Percentiles rank a stretch among this genome's conserved stretches.
Conservation (phyloP, 1,140 invertebrate species). For the Bradynema listronoti region DNA sequence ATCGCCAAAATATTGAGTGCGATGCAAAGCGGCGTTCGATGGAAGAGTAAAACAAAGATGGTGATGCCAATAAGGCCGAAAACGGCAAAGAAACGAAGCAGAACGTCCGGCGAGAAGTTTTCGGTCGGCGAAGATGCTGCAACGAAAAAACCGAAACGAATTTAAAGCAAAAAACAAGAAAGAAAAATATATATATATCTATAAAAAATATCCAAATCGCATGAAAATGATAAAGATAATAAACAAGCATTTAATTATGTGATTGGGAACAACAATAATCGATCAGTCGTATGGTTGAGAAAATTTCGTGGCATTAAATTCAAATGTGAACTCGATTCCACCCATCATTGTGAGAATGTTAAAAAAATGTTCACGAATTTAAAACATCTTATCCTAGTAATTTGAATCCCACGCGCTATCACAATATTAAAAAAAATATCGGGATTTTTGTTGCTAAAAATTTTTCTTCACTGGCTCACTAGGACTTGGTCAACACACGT, state of each 20-base stretch:
- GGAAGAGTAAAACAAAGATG: slow-evolving; percentile 40
- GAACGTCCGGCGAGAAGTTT: slow-evolving; percentile 35
- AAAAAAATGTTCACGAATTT: too few relatives aligned
- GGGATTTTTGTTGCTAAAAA: slow-evolving; percentile 14
- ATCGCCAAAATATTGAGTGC: slow-evolving; percentile 30
- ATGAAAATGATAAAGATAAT: slow-evolving; percentile 3
- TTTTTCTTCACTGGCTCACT: too few relatives aligned
- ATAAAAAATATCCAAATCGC: slow-evolving; percentile 16
- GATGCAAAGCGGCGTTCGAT: slow-evolving; percentile 29
- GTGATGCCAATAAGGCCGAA: slow-evolving; percentile 40
- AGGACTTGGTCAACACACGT: too few relatives aligned
- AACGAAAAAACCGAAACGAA: slow-evolving; percentile 17
- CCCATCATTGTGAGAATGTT: too few relatives aligned
- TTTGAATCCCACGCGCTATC: too few relatives aligned
- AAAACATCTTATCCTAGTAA: too few relatives aligned
- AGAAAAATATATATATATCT: background rate
- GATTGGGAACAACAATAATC: slow-evolving; percentile 7
- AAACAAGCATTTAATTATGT: background rate
- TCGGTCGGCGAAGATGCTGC: slow-evolving; percentile 35
- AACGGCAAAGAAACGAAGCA: slow-evolving; percentile 44
- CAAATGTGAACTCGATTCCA: too few relatives aligned
- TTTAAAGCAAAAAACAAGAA: slow-evolving; percentile 8
- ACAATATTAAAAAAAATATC: too few relatives aligned
- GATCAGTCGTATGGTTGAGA: background rate
- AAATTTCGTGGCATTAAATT: too few relatives aligned